Base-by-base conservation (phyloP, 2,888 invertebrate genomes). In the Heliconius charithonia region DNA sequence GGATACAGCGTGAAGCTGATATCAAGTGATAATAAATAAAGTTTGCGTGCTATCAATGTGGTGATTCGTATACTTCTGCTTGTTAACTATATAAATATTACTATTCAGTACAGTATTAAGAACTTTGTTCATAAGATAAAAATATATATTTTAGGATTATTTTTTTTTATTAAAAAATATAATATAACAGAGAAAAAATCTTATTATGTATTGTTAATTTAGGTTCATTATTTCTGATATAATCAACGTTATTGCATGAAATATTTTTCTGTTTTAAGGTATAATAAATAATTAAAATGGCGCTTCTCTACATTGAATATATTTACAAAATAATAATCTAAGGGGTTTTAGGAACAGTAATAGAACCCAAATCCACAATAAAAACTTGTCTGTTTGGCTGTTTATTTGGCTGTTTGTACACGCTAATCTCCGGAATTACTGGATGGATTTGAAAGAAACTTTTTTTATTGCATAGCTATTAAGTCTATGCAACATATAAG, bases 61-160 rank as follows among this genome's bases (percentile, higher is more conserved):
- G 22, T 67, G 63, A 79, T 72, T 63, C 62, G 41, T 45, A 25
- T 7, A 27, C 45, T 77, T 80, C 75, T 81, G 80, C n/a, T 59
- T 22, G 63, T 41, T 32, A 66, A 51, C 51, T 62, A 29, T 76
- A 78, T 56, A 74, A 67, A 67, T 32, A 37, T 19, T 45, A 4
- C 19, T 67, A 25, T 62, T 27, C 69, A 27, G n/a, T 62, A 25
- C 0, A 3, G 6, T 29, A 62, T 79, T 59, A 79, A 74, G 81
- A 29, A 6, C 63, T 29, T 29, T 63, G 41, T 70, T 59, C 79
- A 77, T 25, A 73, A 67, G 62, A 27, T 63, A 69, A 59, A 51
- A 51, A 71, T 32, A 32, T 9, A 51, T 4, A 6, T 71, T 22
- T 29, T 22, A 29, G 4, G 22, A 29, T 29, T 71, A 9, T 9